Evolutionary conservation across 1,140 invertebrate species (phyloP).

Genomic region (Gryon sp.): DNA sequence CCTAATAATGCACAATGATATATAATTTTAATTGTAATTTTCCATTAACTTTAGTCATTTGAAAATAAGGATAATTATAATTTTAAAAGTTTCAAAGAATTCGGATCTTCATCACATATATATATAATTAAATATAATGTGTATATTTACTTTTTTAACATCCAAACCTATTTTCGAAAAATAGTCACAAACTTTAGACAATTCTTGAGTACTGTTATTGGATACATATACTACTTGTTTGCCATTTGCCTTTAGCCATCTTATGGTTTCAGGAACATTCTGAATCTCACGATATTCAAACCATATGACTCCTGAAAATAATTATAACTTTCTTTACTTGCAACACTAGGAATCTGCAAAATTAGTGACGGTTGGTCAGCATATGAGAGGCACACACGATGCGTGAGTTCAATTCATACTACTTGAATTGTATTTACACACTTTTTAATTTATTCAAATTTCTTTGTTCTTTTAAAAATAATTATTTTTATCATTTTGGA

Average conservation of each 20-base stretch:
- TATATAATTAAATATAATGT: not conserved
- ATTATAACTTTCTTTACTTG: not conserved
- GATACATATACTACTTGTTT: conserved; percentile 86
- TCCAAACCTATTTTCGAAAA: conserved; percentile 65
- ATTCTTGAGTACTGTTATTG: conserved; percentile 83
- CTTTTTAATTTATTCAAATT: no score
- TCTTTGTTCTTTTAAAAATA: no score
- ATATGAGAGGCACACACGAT: no score
- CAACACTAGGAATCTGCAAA: not conserved
- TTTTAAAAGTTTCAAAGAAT: no score
- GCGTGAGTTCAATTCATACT: no score
- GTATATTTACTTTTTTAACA: conserved; percentile 70
- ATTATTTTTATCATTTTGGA: no score
- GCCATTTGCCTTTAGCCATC: conserved; percentile 80
- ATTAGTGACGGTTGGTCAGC: no score
- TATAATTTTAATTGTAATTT: no score
- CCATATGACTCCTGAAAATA: conserved; percentile 83
- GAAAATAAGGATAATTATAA: conserved; percentile 7
- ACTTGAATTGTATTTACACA: no score
- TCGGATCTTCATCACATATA: no score
- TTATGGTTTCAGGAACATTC: conserved; percentile 79
- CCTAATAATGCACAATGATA: conserved; percentile 59
- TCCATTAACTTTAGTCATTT: no score
- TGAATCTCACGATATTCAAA: conserved; percentile 72
- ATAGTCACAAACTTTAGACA: conserved; percentile 68